Conservation (phyloP, 2,888 invertebrate species). For the Sminthurides aquaticus region DNA sequence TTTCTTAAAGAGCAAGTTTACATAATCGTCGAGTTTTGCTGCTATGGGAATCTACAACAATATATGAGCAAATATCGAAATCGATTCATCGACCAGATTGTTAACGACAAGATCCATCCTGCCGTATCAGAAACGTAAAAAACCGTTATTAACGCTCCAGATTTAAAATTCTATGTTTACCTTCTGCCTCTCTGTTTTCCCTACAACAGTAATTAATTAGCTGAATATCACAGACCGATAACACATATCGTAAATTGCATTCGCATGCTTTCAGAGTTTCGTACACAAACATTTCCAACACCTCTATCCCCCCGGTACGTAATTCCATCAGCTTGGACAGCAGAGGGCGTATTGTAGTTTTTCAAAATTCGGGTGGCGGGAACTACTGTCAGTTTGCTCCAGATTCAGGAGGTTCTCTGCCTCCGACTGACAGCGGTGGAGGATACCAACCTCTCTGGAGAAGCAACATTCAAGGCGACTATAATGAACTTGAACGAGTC, state of each 20-base stretch:
- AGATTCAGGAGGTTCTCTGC: background rate
- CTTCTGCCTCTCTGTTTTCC: too few species aligned
- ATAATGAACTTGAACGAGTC: background rate
- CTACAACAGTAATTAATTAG: too few species aligned
- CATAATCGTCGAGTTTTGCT: constrained; percentile 90
- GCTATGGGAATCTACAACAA: constrained; percentile 81
- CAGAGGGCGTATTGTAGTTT: background rate
- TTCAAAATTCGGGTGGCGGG: background rate
- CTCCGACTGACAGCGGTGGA: background rate
- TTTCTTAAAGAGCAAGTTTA: constrained; percentile 61
- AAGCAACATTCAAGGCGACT: background rate
- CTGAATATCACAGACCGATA: too few species aligned
- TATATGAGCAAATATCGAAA: constrained; percentile 73
- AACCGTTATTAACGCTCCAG: too few species aligned
- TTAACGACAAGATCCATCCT: background rate
- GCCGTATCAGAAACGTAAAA: background rate
- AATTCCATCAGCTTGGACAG: background rate
- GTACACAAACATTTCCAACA: too few species aligned
- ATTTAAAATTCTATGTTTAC: too few species aligned
- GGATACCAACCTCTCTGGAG: background rate
- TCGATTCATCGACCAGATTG: constrained; percentile 74
- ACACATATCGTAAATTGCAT: too few species aligned
- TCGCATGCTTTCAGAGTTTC: too few species aligned
- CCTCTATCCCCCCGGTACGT: background rate
- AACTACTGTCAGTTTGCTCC: too few species aligned